Evolutionary conservation across 2,888 invertebrate genomes (phyloP).

Genomic region (Beris chalybata): DNA sequence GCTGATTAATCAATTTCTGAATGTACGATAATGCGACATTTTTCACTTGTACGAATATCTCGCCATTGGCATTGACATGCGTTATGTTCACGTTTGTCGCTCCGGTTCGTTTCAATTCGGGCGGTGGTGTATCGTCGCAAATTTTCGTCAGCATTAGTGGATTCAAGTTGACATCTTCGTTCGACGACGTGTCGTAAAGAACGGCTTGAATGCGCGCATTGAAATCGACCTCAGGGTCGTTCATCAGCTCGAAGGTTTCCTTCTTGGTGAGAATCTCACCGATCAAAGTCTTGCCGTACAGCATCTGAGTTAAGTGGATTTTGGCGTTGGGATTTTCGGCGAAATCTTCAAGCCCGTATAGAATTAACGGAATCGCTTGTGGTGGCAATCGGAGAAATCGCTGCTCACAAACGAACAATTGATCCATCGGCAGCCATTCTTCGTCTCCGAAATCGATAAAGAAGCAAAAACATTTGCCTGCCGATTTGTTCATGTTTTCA

Average conservation of each 20-base stretch:
- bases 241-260: conserved; percentile 44
- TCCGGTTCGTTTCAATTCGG: conserved; percentile 48
- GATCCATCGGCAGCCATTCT: conserved; percentile 59
- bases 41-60: conserved; percentile 50
- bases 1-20: conserved; percentile 48
- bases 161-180: conserved; percentile 67
- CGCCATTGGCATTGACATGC: conserved; percentile 51
- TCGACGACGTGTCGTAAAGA: conserved; percentile 67
- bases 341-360: conserved; percentile 72
- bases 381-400: conserved; percentile 68
- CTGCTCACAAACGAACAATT: conserved; percentile 64
- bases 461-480: conserved; percentile 61
- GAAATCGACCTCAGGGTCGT: conserved; percentile 47
- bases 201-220: conserved; percentile 61
- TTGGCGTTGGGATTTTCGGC: conserved; percentile 54
- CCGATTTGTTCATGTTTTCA: conserved; percentile 56
- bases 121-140: conserved; percentile 51
- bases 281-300: conserved; percentile 63
- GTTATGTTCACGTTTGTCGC: conserved; percentile 51
- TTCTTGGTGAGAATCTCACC: conserved; percentile 59
- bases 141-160: conserved; percentile 62
- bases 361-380: conserved; percentile 71
- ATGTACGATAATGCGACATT: conserved; percentile 51
- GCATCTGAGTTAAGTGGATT: conserved; percentile 51
- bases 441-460: conserved; percentile 78